Conservation (phyloP, 1,140 invertebrate species). For the Fragariocoptes setiger region DNA sequence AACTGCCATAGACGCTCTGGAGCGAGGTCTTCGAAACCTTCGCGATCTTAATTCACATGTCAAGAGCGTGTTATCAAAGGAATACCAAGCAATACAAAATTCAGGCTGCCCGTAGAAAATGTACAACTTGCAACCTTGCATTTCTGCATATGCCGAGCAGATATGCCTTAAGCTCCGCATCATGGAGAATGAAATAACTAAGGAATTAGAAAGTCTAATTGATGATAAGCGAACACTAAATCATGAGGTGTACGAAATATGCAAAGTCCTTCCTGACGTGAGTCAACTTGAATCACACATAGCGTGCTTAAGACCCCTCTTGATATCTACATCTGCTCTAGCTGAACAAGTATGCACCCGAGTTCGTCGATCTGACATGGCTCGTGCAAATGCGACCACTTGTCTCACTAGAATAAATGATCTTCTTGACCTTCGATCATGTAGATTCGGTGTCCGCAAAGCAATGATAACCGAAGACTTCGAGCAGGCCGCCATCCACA, state of each 20-base stretch:
- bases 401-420: constrained; percentile 83
- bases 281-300: neutral
- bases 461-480: constrained; percentile 63
- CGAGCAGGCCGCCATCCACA: constrained; percentile 65
- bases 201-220: too few species aligned
- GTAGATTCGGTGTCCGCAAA: constrained; percentile 69
- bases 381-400: constrained; percentile 69
- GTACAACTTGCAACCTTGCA: too few species aligned
- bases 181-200: too few species aligned
- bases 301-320: constrained; percentile 14
- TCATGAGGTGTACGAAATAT: too few species aligned
- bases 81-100: too few species aligned
- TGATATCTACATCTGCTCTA: constrained; percentile 49
- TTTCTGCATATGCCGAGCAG: too few species aligned
- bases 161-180: too few species aligned
- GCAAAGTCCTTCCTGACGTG: too few species aligned
- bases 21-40: neutral
- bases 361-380: constrained; percentile 68
- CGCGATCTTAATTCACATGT: neutral
- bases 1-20: constrained; percentile 18
- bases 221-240: too few species aligned
- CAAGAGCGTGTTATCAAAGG: too few species aligned
- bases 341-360: constrained; percentile 81
- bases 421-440: constrained; percentile 71
- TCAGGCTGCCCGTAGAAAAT: too few species aligned